Conservation (phyloP, 2,888 invertebrate genomes). For the Polietes domitor region DNA sequence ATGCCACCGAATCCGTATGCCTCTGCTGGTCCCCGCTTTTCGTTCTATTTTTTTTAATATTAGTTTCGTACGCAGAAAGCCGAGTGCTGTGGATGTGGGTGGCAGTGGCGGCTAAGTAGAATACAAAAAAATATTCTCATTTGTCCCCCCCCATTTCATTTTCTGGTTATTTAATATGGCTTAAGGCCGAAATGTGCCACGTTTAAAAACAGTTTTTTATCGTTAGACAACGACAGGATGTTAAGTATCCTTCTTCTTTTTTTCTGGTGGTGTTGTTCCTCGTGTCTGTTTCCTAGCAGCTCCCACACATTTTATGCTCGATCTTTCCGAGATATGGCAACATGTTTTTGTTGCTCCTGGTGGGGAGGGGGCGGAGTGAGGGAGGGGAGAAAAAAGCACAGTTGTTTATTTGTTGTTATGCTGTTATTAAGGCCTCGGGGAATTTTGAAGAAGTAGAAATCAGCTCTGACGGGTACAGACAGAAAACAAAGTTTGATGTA, state of each 20-base stretch:
- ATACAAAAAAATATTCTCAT: background rate
- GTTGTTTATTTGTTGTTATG: slow-evolving; percentile 48
- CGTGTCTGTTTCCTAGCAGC: background rate
- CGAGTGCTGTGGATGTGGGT: background rate
- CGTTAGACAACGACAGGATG: slow-evolving; percentile 54
- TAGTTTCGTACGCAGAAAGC: background rate
- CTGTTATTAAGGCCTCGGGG: slow-evolving; percentile 57
- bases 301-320: background rate
- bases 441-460: background rate
- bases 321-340: slow-evolving; percentile 43
- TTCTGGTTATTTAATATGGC: slow-evolving; percentile 51
- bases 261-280: background rate
- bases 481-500: background rate
- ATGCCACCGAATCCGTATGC: slow-evolving; percentile 15
- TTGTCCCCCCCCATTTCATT: background rate
- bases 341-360: slow-evolving; percentile 38
- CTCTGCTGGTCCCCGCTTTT: background rate
- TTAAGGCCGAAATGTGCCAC: slow-evolving; percentile 55
- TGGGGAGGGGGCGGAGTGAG: background rate
- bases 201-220: slow-evolving; percentile 42
- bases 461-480: background rate
- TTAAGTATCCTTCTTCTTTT: slow-evolving; percentile 44
- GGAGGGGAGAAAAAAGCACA: slow-evolving; percentile 1
- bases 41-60: background rate
- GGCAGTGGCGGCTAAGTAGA: background rate